Percentiles rank a stretch among this genome's conserved stretches.
These are phyloP conservation scores for Orussus abietinus DNA, from an alignment of 1,140 invertebrate species.

Conservation along the genomic window DNA sequence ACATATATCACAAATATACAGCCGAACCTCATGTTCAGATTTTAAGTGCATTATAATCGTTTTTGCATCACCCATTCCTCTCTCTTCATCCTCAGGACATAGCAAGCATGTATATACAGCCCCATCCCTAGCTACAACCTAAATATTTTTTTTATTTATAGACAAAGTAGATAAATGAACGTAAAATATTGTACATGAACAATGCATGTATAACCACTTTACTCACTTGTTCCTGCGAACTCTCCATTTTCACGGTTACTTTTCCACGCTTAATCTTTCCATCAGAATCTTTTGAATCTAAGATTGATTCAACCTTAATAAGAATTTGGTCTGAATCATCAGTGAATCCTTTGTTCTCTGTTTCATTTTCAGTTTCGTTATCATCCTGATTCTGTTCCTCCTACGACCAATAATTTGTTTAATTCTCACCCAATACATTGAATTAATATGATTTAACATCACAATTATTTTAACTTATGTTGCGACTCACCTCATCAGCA, in stretches of 20 bases:
- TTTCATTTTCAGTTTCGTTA: constrained; percentile 16
- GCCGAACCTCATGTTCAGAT: constrained; percentile 55
- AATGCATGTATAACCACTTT: constrained; percentile 3
- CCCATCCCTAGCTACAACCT: constrained; percentile 54
- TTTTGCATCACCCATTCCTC: constrained; percentile 55
- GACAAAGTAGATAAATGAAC: constrained; percentile 10
- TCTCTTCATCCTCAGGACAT: constrained; percentile 52
- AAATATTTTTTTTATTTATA: not conserved
- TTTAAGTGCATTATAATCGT: constrained; percentile 61
- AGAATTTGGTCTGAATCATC: constrained; percentile 14
- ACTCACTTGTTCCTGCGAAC: not conserved
- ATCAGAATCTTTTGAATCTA: constrained; percentile 15
- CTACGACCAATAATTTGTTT: constrained; percentile 22
- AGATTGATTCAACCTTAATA: constrained; percentile 15
- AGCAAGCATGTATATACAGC: constrained; percentile 59
- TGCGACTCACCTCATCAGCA: constrained; percentile 31
- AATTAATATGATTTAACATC: too few relatives aligned
- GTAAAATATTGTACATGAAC: constrained; percentile 11
- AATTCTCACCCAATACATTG: too few relatives aligned
- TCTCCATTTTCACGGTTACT: not conserved
- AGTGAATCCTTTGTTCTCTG: constrained; percentile 8
- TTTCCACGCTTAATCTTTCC: not conserved
- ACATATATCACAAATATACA: constrained; percentile 72
- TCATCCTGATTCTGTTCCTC: constrained; percentile 19
- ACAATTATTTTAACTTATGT: too few relatives aligned